phyloP scores from a whole-genome alignment of 2,797 vertebrate genomes.

The Cetoscarus ocellatus region DNA sequence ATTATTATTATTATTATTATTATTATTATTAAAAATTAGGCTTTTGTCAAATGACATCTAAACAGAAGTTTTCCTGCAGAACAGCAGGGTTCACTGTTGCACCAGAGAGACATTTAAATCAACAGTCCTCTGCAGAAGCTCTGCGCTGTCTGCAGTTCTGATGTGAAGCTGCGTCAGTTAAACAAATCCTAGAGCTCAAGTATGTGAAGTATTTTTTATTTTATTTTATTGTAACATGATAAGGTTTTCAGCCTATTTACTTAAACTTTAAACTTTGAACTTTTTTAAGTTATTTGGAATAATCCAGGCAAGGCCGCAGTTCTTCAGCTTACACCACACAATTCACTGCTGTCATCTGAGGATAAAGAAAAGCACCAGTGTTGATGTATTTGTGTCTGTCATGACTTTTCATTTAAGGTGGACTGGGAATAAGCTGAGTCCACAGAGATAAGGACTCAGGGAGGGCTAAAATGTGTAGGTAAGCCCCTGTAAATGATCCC shows the following conservation, averaged over 20 bases:
- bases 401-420: neutral
- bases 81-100: constrained; percentile 76
- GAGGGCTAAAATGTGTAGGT: constrained; percentile 2
- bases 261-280: no score
- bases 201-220: neutral
- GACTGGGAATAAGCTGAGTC: neutral
- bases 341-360: neutral
- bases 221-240: neutral
- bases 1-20: no score
- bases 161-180: constrained; percentile 19
- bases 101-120: constrained; percentile 37
- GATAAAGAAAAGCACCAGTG: neutral
- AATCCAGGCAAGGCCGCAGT: no score
- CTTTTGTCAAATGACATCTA: no score
- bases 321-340: no score
- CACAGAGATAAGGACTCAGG: neutral
- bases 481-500: constrained; percentile 41
- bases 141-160: constrained; percentile 20
- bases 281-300: no score
- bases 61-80: constrained; percentile 16
- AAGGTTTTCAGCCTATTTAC: neutral
- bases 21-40: no score
- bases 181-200: neutral
- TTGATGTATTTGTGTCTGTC: neutral
- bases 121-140: constrained; percentile 19